Evolutionary conservation across 1,140 invertebrate species (phyloP).

Genomic region (Scaptodrosophila lebanonensis): DNA sequence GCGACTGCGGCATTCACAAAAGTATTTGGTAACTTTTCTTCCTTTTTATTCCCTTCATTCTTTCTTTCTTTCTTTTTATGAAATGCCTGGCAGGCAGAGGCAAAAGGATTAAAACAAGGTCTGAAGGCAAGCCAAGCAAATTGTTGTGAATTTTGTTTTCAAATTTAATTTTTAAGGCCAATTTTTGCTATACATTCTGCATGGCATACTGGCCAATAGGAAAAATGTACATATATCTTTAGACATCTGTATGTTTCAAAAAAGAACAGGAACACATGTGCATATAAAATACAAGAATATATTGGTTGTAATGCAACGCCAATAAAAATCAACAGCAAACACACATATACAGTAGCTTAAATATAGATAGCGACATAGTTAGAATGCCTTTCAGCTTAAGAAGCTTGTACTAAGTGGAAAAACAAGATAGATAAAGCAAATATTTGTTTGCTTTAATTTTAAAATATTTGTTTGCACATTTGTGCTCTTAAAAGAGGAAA

Average conservation of each 20-base stretch:
- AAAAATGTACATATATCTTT: too few species aligned
- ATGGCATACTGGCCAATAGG: too few species aligned
- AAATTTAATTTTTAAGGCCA: conserved; percentile 44
- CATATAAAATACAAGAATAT: conserved; percentile 59
- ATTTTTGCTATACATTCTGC: neutral
- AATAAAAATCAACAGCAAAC: conserved; percentile 22
- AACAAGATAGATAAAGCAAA: too few species aligned
- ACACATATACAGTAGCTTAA: too few species aligned
- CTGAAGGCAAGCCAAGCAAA: conserved; percentile 52
- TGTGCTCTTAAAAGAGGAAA: too few species aligned
- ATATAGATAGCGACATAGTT: too few species aligned
- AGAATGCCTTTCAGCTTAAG: too few species aligned
- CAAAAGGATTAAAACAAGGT: conserved; percentile 63
- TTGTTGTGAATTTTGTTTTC: conserved; percentile 59
- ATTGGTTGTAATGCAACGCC: conserved; percentile 32
- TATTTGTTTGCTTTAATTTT: too few species aligned
- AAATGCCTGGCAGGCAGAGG: conserved; percentile 38
- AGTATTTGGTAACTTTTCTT: conserved; percentile 63
- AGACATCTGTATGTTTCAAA: too few species aligned
- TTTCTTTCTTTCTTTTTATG: conserved; percentile 20
- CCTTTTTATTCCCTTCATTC: conserved; percentile 16
- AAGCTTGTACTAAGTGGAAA: too few species aligned
- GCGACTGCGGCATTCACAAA: conserved; percentile 65
- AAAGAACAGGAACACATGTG: too few species aligned
- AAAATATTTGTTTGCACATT: too few species aligned